Evolutionary conservation across 1,140 invertebrate species (phyloP), one percentile per base, ranked within the genome.

Genomic region (Papilio glaucus): DNA sequence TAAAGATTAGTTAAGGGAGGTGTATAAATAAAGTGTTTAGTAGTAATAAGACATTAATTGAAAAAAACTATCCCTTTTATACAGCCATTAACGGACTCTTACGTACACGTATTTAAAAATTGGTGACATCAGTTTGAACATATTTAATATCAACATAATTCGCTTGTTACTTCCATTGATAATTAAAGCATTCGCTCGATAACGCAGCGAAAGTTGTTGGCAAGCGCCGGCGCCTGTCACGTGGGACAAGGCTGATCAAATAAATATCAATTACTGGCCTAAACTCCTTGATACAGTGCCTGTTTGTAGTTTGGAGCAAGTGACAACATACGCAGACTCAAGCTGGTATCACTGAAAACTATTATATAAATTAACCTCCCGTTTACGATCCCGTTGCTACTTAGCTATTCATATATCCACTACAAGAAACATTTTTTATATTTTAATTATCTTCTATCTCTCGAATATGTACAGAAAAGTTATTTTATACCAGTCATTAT

Each of bases 241-340:
- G 26, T 68, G 72, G 69, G 71, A 71, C 41, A 73, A 71, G 5
- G 15, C 45, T 49, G 18, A 49, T 18, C 77, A 72, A 77, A 85
- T 83, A 84, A 85, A 84, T 81, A 85, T 82, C 80, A 75, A 81
- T 85, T 81, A 81, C 75, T 37, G 76, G 18, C 38, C 38, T 80
- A 81, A 75, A 80, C 78, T 71, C 69, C 68, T 62, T 73, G 42
- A 65, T 74, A 65, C 45, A 60, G 37, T 29, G 38, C 62, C 65
- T 61, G 12, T 21, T 24, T 45, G 70, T 61, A 68, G 49, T 39
- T 8, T 62, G 79, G 73, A 61, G 0, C 29, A 72, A 74, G 72
- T 45, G 49, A 71, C 21, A 29, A 33, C 29, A 33, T 33, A 9
- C 13, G 8, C 13, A 12, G 9, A 42, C 13, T n/a, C n/a, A n/a